Evolutionary conservation across 2,113 vertebrate species (phyloP).

Genomic region (Macquaria ambigua): DNA sequence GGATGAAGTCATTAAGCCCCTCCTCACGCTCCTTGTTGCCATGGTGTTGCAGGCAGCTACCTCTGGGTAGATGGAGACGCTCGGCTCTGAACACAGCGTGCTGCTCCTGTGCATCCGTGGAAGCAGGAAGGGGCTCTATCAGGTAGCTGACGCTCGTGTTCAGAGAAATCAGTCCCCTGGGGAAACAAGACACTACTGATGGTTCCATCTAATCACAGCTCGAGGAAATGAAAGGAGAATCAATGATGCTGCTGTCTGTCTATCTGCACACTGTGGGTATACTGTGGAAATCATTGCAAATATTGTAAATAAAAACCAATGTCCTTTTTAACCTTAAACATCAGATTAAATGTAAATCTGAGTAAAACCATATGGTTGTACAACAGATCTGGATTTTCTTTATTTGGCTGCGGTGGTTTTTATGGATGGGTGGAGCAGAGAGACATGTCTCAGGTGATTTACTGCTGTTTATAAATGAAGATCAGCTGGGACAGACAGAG

Average conservation of each 20-base stretch:
- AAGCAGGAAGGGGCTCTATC: constrained; percentile 88
- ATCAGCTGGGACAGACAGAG: constrained; percentile 40
- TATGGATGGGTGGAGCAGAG: constrained; percentile 11
- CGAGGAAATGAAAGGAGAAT: background rate
- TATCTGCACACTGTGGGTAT: background rate
- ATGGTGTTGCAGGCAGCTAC: constrained; percentile 86
- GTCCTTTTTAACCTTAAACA: background rate
- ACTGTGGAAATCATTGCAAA: background rate
- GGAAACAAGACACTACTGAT: constrained; percentile 58
- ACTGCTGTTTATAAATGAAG: constrained; percentile 33
- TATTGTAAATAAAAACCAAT: background rate
- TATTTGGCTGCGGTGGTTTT: constrained; percentile 5
- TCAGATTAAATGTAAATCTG: background rate
- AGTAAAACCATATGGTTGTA: background rate
- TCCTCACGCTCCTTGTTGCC: constrained; percentile 33
- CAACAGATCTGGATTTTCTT: background rate
- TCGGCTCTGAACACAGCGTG: constrained; percentile 91
- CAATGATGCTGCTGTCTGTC: background rate
- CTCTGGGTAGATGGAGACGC: constrained; percentile 81
- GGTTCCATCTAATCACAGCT: constrained; percentile 38
- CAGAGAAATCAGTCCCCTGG: constrained; percentile 92
- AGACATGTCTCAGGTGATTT: constrained; percentile 30
- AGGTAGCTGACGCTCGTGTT: constrained; percentile 91
- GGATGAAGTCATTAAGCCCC: constrained; percentile 79
- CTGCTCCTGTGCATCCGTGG: constrained; percentile 68